Base-by-base conservation (phyloP, 1,140 invertebrate genomes). In the Dryas iulia region DNA sequence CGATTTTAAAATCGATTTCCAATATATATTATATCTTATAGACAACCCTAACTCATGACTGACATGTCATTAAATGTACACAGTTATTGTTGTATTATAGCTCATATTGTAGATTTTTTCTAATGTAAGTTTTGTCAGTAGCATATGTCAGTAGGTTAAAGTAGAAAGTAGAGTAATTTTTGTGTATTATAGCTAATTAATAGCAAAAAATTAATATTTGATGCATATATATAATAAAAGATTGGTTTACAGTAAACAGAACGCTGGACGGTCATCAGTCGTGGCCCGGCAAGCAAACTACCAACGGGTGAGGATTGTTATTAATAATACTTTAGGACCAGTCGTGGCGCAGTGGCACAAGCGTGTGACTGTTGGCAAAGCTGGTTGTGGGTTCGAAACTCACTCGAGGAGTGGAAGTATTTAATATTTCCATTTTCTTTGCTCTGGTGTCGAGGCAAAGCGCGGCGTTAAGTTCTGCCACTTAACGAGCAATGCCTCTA, bases 211-310 rank as follows among this genome's bases (percentile, higher is more conserved):
- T n/a, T 18, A 7, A 21, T 47, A 21, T 18, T 5, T 6, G 2
- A 35, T 10, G n/a, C 33, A 31, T 18, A 35, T 35, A 35, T 35
- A 35, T 35, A 35, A 35, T 14, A 35, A 1, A 14, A 14, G 28
- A 74, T 76, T 81, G 72, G 54, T 83, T 84, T 78, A 26, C 83
- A 89, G 82, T 83, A 35, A 87, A 83, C 69, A 82, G 86, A 62
- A 89, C 84, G 24, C 52, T 89, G 31, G 83, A 83, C 60, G 82
- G 84, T 35, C 74, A 81, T 53, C 77, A 86, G 54, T 82, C 82
- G 14, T 81, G 78, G 79, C 78, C 76, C n/a, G 76, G 78, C 24
- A 67, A 71, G 62, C 66, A 79, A 57, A 69, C 62, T 35, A 78
- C 39, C 14, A 64, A 79, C 21, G 73, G 70, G 79, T 81, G 73